These are phyloP conservation scores for Erpornis zantholeuca DNA, from an alignment of 2,113 vertebrate genomes.

Conservation along the genomic window DNA sequence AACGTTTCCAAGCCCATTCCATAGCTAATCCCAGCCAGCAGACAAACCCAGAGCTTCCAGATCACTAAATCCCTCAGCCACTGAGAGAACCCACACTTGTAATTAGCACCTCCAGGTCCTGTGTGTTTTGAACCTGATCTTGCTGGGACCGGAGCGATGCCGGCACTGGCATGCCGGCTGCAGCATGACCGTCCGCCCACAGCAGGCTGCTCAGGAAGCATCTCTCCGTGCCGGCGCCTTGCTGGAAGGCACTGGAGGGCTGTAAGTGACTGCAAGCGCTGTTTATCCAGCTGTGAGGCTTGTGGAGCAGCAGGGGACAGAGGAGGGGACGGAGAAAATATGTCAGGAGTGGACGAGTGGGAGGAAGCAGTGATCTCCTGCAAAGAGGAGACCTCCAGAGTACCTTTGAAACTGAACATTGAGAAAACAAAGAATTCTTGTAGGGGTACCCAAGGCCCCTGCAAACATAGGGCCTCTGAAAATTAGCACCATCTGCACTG, in stretches of 20 bases:
- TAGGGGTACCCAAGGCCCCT: neutral
- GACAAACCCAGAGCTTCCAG: neutral
- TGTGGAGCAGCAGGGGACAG: neutral
- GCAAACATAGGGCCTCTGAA: conserved; percentile 7
- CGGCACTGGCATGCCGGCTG: neutral
- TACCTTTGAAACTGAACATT: conserved; percentile 43
- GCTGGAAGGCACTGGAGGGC: neutral
- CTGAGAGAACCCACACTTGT: neutral
- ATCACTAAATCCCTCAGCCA: neutral
- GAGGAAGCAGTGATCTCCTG: conserved; percentile 37
- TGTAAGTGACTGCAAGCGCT: neutral
- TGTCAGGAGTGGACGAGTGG: neutral
- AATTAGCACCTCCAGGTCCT: neutral
- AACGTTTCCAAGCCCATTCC: neutral
- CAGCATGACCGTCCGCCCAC: neutral
- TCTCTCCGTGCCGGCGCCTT: neutral
- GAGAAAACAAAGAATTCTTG: conserved; percentile 31
- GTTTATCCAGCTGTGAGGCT: conserved; percentile 48
- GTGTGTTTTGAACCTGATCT: neutral
- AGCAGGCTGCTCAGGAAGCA: neutral
- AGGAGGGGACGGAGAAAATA: neutral
- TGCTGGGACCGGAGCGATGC: accelerated
- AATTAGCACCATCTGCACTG: conserved; percentile 31
- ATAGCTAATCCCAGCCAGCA: neutral
- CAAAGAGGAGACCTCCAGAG: conserved; percentile 41